These are phyloP conservation scores for Sphaeramia orbicularis DNA, from an alignment of 2,797 vertebrate species.

Conservation along the genomic window DNA sequence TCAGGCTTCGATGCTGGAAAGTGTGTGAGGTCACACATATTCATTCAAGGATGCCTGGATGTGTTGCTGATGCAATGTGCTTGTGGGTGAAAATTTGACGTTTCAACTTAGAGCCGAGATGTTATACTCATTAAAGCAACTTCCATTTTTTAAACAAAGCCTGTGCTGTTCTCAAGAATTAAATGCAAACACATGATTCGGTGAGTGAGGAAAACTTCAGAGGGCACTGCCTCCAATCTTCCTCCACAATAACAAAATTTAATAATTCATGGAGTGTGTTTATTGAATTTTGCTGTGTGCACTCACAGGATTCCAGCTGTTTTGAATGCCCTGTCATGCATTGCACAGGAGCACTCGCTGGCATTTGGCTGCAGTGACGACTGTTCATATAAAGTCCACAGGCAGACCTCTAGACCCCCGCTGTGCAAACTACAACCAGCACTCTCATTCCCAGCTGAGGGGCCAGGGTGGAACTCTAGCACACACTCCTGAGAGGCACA, in stretches of 20 bases:
- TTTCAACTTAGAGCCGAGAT: neutral
- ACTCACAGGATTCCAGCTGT: constrained; percentile 50
- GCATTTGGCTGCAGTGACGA: constrained; percentile 40
- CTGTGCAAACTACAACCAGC: constrained; percentile 64
- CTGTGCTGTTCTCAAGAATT: neutral
- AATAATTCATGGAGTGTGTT: constrained; percentile 49
- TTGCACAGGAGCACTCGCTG: constrained; percentile 46
- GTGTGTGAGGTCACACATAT: constrained; percentile 12
- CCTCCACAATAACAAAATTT: constrained; percentile 33
- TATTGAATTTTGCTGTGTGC: constrained; percentile 27
- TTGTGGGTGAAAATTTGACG: constrained; percentile 22
- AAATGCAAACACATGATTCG: constrained; percentile 4
- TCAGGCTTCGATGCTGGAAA: neutral
- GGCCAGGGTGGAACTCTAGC: constrained; percentile 32
- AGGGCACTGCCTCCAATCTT: constrained; percentile 27
- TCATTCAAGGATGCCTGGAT: neutral
- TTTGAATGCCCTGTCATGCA: constrained; percentile 47
- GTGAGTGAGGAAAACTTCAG: constrained; percentile 17
- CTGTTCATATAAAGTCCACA: constrained; percentile 39
- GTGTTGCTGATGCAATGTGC: constrained; percentile 2
- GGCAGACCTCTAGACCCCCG: constrained; percentile 53
- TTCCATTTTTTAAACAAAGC: constrained; percentile 11
- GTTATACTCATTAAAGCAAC: neutral
- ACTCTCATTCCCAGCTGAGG: constrained; percentile 56
- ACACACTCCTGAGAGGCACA: constrained; percentile 48